Base-by-base conservation (phyloP, 2,113 vertebrate species). In the Alces alces region DNA sequence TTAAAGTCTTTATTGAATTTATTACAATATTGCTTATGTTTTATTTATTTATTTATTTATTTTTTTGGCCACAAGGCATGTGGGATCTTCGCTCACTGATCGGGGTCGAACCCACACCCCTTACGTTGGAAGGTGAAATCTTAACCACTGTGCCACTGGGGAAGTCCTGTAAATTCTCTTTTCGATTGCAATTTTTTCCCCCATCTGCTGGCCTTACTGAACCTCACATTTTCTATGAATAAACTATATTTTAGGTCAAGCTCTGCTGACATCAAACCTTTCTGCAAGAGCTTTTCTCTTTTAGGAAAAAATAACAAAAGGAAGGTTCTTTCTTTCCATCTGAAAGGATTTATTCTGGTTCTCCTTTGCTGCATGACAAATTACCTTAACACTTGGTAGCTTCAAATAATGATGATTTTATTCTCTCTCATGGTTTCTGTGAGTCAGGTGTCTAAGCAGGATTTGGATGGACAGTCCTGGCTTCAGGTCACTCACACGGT, bases 121-220 rank as follows among this genome's bases (percentile, higher is more conserved):
- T n/a, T 70, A 19, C 2, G 0, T 12, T 70, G n/a, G n/a, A 70
- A 70, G 66, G 19, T 0, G 5, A 70, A 70, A 12, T 23, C n/a
- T 70, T 39, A 23, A 70, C 66, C n/a, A 70, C 66, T 70, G n/a
- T 5, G 5, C n/a, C 66, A 70, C 19, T n/a, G 5, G 19, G n/a
- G 66, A 70, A 70, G 19, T 70, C 66, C 19, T 70, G 5, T 70
- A 70, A 70, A 70, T 36, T 39, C 10, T 70, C 19, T 70, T 70
- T 70, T 70, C 1, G 19, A 70, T 70, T 0, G 0, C 66, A 58
- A 70, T 70, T 39, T 1, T 14, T 0, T n/a, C 33, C 39, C 66
- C n/a, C 19, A 91, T 47, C 27, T n/a, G 15, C 52, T 55, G 21
- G 14, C 33, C 60, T 93, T 78, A 30, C 4, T 16, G 14, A 78